Base-by-base conservation (phyloP, 2,113 vertebrate species). In the Quiscalus mexicanus region DNA sequence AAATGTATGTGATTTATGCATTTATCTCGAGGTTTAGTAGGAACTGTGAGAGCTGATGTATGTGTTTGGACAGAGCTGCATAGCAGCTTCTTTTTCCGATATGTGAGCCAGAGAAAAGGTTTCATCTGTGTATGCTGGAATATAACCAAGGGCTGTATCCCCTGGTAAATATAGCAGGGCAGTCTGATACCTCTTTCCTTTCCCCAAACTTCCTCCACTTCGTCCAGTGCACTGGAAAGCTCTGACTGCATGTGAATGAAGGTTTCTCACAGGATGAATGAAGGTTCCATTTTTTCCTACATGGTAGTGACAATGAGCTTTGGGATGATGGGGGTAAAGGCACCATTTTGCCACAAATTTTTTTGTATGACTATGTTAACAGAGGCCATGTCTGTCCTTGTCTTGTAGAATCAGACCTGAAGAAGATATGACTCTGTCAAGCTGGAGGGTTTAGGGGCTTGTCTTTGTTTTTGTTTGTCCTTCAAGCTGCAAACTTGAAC, bases 11-110 rank as follows among this genome's bases (percentile, higher is more conserved):
- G 76, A 84, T 71, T 74, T 95, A 94, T 64, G 30, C 81, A n/a
- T 84, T 95, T 89, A 87, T 89, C 87, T 82, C 30, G 19, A 65
- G 42, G n/a, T 83, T 94, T 65, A 73, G 81, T 53, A 58, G 87
- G 78, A 96, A 15, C 55, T 74, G 20, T 87, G 70, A 80, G 67
- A 76, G 33, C 41, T 96, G 89, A 67, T 70, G 27, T 86, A 83
- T 65, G 39, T 35, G 24, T 83, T 95, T 85, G 50, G 52, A 81
- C 0, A 2, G 53, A 80, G 30, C 47, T 74, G 21, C 63, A 55
- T 19, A 83, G 37, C 75, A 62, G 28, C n/a, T 95, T 90, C 45
- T 42, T 84, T 39, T 86, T 77, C 71, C 92, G 50, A 21, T 35
- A 19, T 10, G 9, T 69, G 55, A 90, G 47, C 75, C 50, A 77